These are phyloP conservation scores for Ctenosaura bakeri DNA, from an alignment of 2,797 vertebrate species.

Conservation along the genomic window DNA sequence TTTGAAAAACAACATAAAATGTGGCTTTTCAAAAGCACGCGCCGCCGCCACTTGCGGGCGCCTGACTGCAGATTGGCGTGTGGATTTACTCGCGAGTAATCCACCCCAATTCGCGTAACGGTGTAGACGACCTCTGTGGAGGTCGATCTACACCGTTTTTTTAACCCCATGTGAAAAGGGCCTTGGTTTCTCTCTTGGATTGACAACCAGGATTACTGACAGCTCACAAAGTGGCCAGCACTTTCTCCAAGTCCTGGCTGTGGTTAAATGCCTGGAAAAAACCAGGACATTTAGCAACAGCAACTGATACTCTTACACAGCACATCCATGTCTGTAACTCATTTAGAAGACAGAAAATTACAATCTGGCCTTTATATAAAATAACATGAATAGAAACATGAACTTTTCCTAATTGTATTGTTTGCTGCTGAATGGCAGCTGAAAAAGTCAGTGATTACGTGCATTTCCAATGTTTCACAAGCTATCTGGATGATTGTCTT, in stretches of 20 bases:
- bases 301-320: constrained; percentile 4
- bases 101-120: too few relatives aligned
- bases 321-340: background rate
- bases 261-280: background rate
- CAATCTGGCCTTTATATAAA: background rate
- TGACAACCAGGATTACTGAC: background rate
- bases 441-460: background rate
- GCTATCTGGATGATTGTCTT: background rate
- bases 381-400: background rate
- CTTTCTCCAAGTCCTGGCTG: background rate
- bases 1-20: too few relatives aligned
- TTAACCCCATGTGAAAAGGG: too few relatives aligned
- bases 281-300: background rate
- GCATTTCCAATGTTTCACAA: background rate
- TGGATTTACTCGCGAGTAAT: too few relatives aligned
- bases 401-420: background rate
- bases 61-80: too few relatives aligned
- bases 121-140: too few relatives aligned
- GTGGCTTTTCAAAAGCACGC: too few relatives aligned
- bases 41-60: too few relatives aligned
- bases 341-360: background rate
- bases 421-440: background rate
- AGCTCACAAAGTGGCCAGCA: background rate
- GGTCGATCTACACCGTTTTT: too few relatives aligned
- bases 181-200: background rate